A percentile compares a stretch with the other conserved stretches of the same genome.
Conservation (phyloP, 2,113 vertebrate species). For the Porphyrio hochstetteri region DNA sequence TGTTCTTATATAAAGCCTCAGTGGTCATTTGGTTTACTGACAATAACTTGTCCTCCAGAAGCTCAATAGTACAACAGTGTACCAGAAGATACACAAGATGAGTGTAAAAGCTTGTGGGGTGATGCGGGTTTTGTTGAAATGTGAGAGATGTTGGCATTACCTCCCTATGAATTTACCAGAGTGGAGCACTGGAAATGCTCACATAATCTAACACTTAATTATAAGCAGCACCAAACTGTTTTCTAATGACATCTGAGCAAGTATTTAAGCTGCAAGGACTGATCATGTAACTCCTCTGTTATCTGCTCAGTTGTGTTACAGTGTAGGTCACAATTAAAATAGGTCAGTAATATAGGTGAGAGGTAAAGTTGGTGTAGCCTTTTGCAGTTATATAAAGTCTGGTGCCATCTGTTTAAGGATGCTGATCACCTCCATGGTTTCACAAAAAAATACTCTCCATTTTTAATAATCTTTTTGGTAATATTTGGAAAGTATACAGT, state of each 20-base stretch:
- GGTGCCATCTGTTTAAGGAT: not conserved
- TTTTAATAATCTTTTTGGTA: conserved; percentile 4
- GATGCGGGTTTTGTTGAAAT: not conserved
- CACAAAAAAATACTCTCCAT: conserved; percentile 29
- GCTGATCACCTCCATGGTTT: not conserved
- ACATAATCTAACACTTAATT: not conserved
- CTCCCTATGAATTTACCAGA: not conserved
- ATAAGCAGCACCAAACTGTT: not conserved
- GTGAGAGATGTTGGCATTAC: not conserved
- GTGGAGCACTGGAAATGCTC: not conserved
- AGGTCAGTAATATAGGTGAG: not conserved
- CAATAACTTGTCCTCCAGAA: not conserved
- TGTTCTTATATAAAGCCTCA: not conserved
- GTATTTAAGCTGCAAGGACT: not conserved
- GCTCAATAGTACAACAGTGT: not conserved
- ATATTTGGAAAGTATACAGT: conserved; percentile 31
- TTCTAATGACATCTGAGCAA: not conserved
- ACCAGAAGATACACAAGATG: not conserved
- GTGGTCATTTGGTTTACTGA: not conserved
- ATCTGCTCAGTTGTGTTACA: not conserved
- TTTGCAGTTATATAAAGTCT: not conserved
- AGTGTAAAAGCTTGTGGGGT: not conserved
- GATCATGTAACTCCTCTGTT: not conserved
- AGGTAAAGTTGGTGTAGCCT: not conserved
- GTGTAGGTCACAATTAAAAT: not conserved